Evolutionary conservation across 2,113 vertebrate genomes (phyloP), one percentile per base, ranked within the genome.

Genomic region (Machaerirhynchus nigripectus): DNA sequence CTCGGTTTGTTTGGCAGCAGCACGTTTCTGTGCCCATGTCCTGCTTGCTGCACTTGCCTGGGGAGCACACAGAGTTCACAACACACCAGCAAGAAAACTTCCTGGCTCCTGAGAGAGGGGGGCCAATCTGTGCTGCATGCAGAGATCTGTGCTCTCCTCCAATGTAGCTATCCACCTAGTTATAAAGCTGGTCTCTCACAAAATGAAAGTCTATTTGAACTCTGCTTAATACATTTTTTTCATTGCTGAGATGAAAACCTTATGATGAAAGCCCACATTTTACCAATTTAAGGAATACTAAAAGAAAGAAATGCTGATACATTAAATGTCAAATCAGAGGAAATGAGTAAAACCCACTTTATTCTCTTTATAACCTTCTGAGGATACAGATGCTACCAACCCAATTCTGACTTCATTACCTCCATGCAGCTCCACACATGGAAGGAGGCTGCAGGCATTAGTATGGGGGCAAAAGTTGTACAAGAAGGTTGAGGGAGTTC

Each of bases 41-140:
- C 75, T 79, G 44, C 56, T 61, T 26, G 3, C 11, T 21, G 33
- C 52, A 10, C 11, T 12, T 0, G 0, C 10, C 23, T 21, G 20
- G 64, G 77, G 56, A 79, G n/a, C 50, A 60, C 44, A 26, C n/a
- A 22, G 40, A 73, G 33, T 27, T 75, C 49, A 40, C n/a, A 30
- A 13, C 0, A 0, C 9, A 37, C 4, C 3, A 28, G n/a, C n/a
- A 68, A 8, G 11, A 65, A 76, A 71, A 53, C 10, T 56, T 84
- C 42, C 65, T 82, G 26, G 21, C 49, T 60, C 70, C 75, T 57
- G 10, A 49, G 22, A 42, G 47, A 84, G 31, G 2, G 18, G 23
- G 27, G 33, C 13, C 37, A 78, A 23, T 16, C 37, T 60, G 16
- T 33, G 40, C 47, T 31, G 16, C 33, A 35, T 5, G 10, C 64